phyloP scores from a whole-genome alignment of 2,797 vertebrate genomes.

The Garrulus glandarius region DNA sequence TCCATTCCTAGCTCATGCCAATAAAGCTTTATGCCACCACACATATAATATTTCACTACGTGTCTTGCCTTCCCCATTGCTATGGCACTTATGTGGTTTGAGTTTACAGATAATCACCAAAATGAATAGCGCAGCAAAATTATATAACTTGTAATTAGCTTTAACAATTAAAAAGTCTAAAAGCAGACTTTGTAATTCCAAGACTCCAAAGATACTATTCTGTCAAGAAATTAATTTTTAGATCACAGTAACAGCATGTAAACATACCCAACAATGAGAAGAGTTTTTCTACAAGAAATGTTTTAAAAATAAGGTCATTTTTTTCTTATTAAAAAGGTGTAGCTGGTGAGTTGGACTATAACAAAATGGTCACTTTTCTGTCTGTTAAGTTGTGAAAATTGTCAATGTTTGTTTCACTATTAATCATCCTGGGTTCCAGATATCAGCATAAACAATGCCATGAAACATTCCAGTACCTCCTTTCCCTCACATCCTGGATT shows the following conservation, averaged over 20 bases:
- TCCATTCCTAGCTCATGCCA: constrained; percentile 50
- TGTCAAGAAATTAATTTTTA: neutral
- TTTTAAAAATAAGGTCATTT: neutral
- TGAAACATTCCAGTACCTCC: neutral
- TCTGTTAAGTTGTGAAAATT: neutral
- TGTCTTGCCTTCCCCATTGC: neutral
- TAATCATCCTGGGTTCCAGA: neutral
- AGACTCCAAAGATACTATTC: neutral
- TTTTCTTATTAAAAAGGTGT: neutral
- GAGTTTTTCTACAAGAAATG: neutral
- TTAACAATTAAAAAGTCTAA: constrained; percentile 4
- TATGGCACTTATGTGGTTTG: neutral
- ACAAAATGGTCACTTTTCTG: neutral
- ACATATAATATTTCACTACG: neutral
- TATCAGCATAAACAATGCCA: neutral
- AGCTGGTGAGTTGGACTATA: neutral
- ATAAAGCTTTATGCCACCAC: constrained; percentile 60
- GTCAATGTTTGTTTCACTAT: neutral
- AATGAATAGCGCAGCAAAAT: neutral
- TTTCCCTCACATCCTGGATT: neutral
- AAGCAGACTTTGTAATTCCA: neutral
- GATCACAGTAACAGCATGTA: neutral
- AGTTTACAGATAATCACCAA: neutral
- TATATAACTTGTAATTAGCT: neutral
- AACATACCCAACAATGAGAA: neutral